phyloP scores from a whole-genome alignment of 2,113 vertebrate genomes.

The Trogon melanurus region DNA sequence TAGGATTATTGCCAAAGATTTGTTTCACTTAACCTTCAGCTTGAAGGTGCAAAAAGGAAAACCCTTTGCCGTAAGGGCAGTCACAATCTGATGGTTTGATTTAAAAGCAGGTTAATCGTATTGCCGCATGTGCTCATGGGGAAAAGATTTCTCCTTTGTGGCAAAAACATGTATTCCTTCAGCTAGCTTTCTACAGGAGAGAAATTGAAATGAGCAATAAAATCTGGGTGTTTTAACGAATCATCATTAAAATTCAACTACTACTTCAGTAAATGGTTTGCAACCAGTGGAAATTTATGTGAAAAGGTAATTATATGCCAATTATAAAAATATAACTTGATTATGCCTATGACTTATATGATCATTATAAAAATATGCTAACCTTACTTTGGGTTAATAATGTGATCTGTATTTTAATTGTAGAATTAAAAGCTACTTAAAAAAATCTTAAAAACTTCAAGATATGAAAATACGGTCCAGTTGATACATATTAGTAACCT shows the following conservation, averaged over 20 bases:
- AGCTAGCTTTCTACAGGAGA: not conserved
- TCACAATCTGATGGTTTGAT: not conserved
- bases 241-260: not conserved
- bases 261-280: not conserved
- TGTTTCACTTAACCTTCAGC: not conserved
- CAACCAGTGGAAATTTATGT: not conserved
- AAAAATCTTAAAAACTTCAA: not conserved
- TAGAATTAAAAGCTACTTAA: not conserved
- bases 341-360: slow-evolving; percentile 6
- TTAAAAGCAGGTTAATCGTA: slow-evolving; percentile 1
- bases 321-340: slow-evolving; percentile 7
- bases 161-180: not conserved
- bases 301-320: not conserved
- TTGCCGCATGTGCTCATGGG: not conserved
- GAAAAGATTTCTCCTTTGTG: not conserved
- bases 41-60: not conserved
- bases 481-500: not conserved
- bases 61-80: not conserved
- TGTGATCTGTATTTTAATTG: not conserved
- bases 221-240: not conserved
- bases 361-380: slow-evolving; percentile 15
- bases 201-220: not conserved
- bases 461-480: not conserved
- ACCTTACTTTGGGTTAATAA: not conserved
- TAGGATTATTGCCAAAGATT: not conserved